Conservation (phyloP, 2,113 vertebrate genomes). For the Pomatostomus ruficeps region DNA sequence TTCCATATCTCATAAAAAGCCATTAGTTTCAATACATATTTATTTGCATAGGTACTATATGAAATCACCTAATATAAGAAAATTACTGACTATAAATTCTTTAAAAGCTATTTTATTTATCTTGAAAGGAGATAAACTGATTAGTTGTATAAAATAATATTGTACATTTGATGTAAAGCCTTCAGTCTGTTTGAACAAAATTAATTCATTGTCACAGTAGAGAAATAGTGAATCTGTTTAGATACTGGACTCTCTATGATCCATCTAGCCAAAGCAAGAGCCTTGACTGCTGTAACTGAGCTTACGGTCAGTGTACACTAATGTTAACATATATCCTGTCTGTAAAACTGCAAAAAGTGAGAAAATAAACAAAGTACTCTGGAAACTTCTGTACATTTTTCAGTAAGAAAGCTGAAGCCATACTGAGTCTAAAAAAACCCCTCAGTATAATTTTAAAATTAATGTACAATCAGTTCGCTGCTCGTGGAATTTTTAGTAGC, state of each 20-base stretch:
- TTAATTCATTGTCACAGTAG: background rate
- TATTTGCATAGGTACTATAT: background rate
- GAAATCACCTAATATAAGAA: background rate
- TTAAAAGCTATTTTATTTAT: constrained; percentile 73
- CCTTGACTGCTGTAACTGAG: background rate
- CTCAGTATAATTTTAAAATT: constrained; percentile 10
- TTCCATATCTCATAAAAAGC: background rate
- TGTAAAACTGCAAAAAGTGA: constrained; percentile 33
- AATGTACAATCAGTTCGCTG: background rate
- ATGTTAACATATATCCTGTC: background rate
- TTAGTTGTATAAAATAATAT: constrained; percentile 70
- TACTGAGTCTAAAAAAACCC: background rate
- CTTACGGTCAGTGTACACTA: background rate
- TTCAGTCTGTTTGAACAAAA: constrained; percentile 44
- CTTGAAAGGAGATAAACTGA: constrained; percentile 56
- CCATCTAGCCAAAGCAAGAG: background rate
- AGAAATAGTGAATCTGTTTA: background rate
- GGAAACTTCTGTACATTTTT: background rate
- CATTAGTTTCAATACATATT: background rate
- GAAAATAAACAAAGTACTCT: background rate
- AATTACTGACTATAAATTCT: background rate
- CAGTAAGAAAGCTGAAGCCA: background rate
- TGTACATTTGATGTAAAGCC: constrained; percentile 59
- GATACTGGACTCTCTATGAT: background rate
- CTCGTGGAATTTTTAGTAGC: background rate